Conservation (phyloP, 35 echinoderm and acorn worm species). For the Heliocidaris tuberculata region DNA sequence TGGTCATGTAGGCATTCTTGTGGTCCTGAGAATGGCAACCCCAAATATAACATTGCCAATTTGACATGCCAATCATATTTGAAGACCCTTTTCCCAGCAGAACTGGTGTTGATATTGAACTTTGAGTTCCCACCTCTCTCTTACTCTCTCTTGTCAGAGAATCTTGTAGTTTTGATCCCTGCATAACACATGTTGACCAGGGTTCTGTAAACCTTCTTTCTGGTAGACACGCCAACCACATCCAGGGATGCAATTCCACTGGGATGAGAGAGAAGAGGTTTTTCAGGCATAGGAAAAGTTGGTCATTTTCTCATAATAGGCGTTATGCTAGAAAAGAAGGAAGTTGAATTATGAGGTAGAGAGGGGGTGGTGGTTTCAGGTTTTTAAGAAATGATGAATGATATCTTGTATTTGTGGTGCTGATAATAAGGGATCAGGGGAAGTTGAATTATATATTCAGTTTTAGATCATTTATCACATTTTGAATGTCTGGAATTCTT, state of each 20-base stretch:
- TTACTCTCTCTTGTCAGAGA: background rate
- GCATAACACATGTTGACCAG: background rate
- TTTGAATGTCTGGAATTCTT: background rate
- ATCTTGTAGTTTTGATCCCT: too few relatives aligned
- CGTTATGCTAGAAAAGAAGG: background rate
- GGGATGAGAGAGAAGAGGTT: background rate
- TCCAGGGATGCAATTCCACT: conserved; percentile 4
- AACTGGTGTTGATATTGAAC: background rate
- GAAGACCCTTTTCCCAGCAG: background rate
- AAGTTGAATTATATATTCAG: conserved; percentile 14
- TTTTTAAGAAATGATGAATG: background rate
- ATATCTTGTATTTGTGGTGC: background rate
- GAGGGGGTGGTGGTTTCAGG: background rate
- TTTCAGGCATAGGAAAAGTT: background rate
- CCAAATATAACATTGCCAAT: background rate
- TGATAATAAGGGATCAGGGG: background rate
- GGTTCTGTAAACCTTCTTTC: background rate
- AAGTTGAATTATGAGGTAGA: background rate
- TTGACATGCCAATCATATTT: conserved; percentile 4
- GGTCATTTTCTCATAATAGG: conserved; percentile 17
- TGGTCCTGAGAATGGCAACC: background rate
- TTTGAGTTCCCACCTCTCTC: background rate
- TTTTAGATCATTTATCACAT: background rate
- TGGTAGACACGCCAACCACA: background rate
- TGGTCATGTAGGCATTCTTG: background rate